phyloP scores from a whole-genome alignment of 2,797 vertebrate species.

The Acipenser transmontanus region DNA sequence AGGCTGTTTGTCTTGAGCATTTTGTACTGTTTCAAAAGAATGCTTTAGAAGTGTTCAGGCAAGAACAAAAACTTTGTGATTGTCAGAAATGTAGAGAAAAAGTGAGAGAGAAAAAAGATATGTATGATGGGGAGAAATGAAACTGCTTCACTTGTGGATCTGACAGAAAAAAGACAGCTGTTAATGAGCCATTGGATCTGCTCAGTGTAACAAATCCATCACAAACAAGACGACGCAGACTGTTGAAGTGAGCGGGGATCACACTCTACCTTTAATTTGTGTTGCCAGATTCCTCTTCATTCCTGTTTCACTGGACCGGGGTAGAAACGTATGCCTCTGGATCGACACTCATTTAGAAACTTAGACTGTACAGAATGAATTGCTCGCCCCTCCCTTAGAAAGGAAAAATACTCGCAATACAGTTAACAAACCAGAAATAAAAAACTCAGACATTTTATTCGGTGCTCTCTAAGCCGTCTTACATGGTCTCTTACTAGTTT shows the following conservation, averaged over 20 bases:
- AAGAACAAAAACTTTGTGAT: constrained; percentile 57
- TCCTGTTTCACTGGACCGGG: constrained; percentile 58
- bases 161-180: constrained; percentile 66
- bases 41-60: constrained; percentile 45
- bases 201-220: constrained; percentile 69
- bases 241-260: constrained; percentile 49
- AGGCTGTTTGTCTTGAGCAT: too few relatives aligned
- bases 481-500: too few relatives aligned
- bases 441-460: too few relatives aligned
- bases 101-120: constrained; percentile 35
- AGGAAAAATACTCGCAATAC: too few relatives aligned
- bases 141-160: constrained; percentile 58
- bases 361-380: too few relatives aligned
- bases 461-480: too few relatives aligned
- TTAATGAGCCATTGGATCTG: constrained; percentile 69
- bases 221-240: constrained; percentile 40
- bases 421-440: too few relatives aligned
- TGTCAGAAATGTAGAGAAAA: constrained; percentile 55
- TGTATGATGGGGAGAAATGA: constrained; percentile 65
- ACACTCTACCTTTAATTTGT: constrained; percentile 65
- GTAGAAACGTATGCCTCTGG: constrained; percentile 29
- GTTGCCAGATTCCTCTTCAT: constrained; percentile 65
- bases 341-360: too few relatives aligned
- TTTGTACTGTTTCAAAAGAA: neutral
- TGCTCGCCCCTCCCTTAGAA: too few relatives aligned